Base-by-base conservation (phyloP, 2,113 vertebrate species). In the Lates calcarifer region DNA sequence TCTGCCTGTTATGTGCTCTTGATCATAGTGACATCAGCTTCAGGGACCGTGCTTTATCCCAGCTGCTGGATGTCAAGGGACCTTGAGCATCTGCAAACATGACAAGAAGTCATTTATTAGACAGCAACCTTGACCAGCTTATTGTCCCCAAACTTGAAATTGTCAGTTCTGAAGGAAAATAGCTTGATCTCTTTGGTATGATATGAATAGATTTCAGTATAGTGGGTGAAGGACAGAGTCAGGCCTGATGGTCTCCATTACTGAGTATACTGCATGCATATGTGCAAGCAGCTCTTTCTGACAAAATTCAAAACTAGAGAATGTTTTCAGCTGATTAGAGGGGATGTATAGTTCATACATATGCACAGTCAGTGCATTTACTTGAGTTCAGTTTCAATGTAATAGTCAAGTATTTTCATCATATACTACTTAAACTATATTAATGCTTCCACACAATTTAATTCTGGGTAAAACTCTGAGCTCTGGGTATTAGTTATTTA, bases 61-160 rank as follows among this genome's bases (percentile, higher is more conserved):
- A 78, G 81, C 79, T 82, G 82, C 56, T 86, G 58, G 77, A 87
- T 69, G 69, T 75, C 76, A 43, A 70, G 85, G 87, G 90, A 89
- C 90, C 86, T 66, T 81, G 84, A 87, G 85, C 91, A 87, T 90
- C 91, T 85, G 88, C 88, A 88, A 85, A 89, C 80, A 88, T 90
- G 91, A 93, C 90, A 90, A 89, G 86, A 88, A 86, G 89, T 90
- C 81, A 83, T 93, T 92, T 88, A 92, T 90, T 90, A 90, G 83
- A 92, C 84, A 69, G 85, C 87, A 91, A 91, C 93, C 93, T 92
- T 92, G 89, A 91, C 89, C 84, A 31, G 81, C 37, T 79, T 74
- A 72, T 83, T 79, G 83, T 86, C 86, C 83, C 83, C 78, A 72
- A 84, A 92, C 77, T 89, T 80, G 77, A 82, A 89, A 85, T 72